phyloP scores from a whole-genome alignment of 2,888 invertebrate species.

The Phorcus lineatus region DNA sequence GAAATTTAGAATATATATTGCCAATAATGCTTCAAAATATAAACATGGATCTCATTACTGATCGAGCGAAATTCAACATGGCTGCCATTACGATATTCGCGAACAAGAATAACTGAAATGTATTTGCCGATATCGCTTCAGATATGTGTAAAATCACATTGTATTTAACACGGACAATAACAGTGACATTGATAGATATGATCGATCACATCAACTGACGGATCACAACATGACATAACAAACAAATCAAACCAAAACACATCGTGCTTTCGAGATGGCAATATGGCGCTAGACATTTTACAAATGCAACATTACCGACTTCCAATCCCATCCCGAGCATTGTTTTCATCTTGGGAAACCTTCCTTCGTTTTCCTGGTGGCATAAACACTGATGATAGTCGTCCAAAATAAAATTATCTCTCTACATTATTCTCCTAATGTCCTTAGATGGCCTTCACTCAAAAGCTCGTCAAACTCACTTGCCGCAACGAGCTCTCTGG shows the following conservation, averaged over 20 bases:
- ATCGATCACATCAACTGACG: background rate
- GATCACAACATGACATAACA: background rate
- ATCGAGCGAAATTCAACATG: slow-evolving; percentile 49
- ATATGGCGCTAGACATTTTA: slow-evolving; percentile 23
- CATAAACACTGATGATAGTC: slow-evolving; percentile 41
- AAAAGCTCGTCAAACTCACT: background rate
- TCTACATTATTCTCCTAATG: slow-evolving; percentile 1
- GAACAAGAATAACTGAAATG: background rate
- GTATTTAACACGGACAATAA: background rate
- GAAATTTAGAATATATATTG: too few relatives aligned
- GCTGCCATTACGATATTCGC: slow-evolving; percentile 39
- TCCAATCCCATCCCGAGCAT: slow-evolving; percentile 47
- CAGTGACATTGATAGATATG: background rate
- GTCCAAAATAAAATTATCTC: background rate
- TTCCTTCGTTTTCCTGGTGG: slow-evolving; percentile 62
- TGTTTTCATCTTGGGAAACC: slow-evolving; percentile 59
- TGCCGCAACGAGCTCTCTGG: background rate
- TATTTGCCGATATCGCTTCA: too few relatives aligned
- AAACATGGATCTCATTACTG: slow-evolving; percentile 23
- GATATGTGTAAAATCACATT: too few relatives aligned
- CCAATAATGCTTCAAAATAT: background rate
- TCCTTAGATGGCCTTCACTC: background rate
- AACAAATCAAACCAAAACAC: slow-evolving; percentile 6
- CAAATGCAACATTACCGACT: slow-evolving; percentile 42
- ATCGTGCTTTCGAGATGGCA: slow-evolving; percentile 1